Conservation (phyloP, 2,113 vertebrate genomes). For the Xiphophorus maculatus region DNA sequence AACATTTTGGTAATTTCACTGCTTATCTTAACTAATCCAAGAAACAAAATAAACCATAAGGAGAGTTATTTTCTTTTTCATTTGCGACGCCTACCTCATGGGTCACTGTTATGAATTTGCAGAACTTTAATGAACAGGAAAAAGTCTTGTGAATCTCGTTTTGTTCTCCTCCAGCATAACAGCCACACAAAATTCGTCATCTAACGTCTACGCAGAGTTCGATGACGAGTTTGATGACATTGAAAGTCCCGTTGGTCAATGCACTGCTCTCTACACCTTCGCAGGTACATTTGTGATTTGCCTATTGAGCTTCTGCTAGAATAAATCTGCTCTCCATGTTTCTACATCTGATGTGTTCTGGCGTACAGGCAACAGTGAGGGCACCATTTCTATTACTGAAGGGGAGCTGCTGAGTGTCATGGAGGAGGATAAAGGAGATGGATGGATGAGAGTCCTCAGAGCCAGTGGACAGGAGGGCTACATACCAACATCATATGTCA, state of each 20-base stretch:
- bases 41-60: neutral
- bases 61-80: neutral
- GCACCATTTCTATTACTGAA: constrained; percentile 83
- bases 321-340: neutral
- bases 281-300: constrained; percentile 72
- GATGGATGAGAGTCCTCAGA: constrained; percentile 86
- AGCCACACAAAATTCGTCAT: neutral
- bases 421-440: constrained; percentile 87
- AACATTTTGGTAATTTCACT: neutral
- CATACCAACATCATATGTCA: constrained; percentile 88
- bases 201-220: constrained; percentile 73
- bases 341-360: constrained; percentile 23
- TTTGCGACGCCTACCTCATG: neutral
- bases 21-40: neutral
- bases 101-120: neutral
- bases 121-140: neutral
- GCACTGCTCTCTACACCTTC: constrained; percentile 85
- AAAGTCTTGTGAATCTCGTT: neutral
- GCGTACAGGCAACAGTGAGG: constrained; percentile 75
- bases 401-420: constrained; percentile 84
- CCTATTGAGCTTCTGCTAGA: neutral
- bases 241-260: constrained; percentile 81
- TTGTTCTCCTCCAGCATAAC: constrained; percentile 33
- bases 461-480: constrained; percentile 83
- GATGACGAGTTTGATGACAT: constrained; percentile 86